phyloP scores from a whole-genome alignment of 2,113 vertebrate genomes.

The Upupa epops region DNA sequence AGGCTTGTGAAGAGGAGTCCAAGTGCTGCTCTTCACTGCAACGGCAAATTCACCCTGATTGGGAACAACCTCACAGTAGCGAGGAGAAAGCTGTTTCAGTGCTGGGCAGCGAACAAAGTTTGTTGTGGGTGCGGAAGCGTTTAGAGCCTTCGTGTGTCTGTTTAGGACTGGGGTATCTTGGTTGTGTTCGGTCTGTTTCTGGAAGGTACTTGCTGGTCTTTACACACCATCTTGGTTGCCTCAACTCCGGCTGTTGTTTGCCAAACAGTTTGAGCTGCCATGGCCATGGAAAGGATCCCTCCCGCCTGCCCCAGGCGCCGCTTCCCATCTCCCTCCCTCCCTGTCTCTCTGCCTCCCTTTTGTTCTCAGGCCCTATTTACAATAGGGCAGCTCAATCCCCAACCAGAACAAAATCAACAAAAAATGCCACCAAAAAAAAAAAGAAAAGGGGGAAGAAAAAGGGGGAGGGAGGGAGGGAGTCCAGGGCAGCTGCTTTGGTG shows the following conservation, averaged over 20 bases:
- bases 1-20: slow-evolving; percentile 51
- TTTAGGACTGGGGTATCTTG: slow-evolving; percentile 49
- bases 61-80: slow-evolving; percentile 55
- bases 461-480: background rate
- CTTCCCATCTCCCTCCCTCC: background rate
- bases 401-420: background rate
- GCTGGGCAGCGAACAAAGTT: slow-evolving; percentile 61
- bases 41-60: slow-evolving; percentile 60
- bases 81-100: slow-evolving; percentile 61
- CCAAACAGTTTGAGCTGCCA: slow-evolving; percentile 52
- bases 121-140: slow-evolving; percentile 63
- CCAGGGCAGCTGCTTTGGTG: background rate
- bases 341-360: slow-evolving; percentile 29
- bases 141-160: slow-evolving; percentile 62
- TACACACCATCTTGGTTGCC: slow-evolving; percentile 61
- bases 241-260: slow-evolving; percentile 62
- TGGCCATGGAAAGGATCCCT: slow-evolving; percentile 27
- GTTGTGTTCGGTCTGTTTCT: slow-evolving; percentile 53
- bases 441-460: background rate
- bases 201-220: slow-evolving; percentile 54
- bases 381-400: background rate
- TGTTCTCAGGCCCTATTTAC: background rate
- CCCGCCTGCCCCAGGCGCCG: slow-evolving; percentile 31
- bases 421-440: background rate
- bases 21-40: slow-evolving; percentile 56